Evolutionary conservation across 64 coral and sea anemone genomes (phyloP).

Genomic region (Porites lutea): DNA sequence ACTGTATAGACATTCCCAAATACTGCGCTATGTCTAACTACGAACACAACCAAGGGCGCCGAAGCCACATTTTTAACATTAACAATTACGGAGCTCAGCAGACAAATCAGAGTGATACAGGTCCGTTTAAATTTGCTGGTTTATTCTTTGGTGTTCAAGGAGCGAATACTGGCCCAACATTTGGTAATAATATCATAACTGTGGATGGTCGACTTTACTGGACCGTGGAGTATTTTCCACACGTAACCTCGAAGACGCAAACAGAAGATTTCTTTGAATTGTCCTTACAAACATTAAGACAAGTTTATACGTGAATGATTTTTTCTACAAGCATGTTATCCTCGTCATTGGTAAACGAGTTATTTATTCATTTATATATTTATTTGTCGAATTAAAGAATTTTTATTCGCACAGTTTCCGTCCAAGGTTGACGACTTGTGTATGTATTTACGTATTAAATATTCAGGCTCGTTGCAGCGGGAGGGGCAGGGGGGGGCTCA

Average conservation of each 20-base stretch:
- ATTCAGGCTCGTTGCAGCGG: too few relatives aligned
- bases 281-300: slow-evolving; percentile 41
- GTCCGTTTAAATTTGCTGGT: slow-evolving; percentile 69
- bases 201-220: slow-evolving; percentile 82
- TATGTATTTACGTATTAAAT: too few relatives aligned
- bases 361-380: too few relatives aligned
- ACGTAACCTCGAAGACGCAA: slow-evolving; percentile 64
- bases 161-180: slow-evolving; percentile 51
- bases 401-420: too few relatives aligned
- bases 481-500: too few relatives aligned
- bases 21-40: slow-evolving; percentile 37
- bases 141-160: slow-evolving; percentile 73
- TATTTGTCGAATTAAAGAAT: too few relatives aligned
- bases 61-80: slow-evolving; percentile 54
- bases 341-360: too few relatives aligned
- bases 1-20: slow-evolving; percentile 15
- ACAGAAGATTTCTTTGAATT: slow-evolving; percentile 65
- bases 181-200: slow-evolving; percentile 74
- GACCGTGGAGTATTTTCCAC: slow-evolving; percentile 72
- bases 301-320: background rate
- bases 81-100: slow-evolving; percentile 49
- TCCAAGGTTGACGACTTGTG: too few relatives aligned
- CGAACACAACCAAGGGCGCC: slow-evolving; percentile 23
- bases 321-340: too few relatives aligned
- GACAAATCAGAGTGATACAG: background rate